Evolutionary conservation across 2,888 invertebrate species (phyloP).

Genomic region (Dryobota labecula): DNA sequence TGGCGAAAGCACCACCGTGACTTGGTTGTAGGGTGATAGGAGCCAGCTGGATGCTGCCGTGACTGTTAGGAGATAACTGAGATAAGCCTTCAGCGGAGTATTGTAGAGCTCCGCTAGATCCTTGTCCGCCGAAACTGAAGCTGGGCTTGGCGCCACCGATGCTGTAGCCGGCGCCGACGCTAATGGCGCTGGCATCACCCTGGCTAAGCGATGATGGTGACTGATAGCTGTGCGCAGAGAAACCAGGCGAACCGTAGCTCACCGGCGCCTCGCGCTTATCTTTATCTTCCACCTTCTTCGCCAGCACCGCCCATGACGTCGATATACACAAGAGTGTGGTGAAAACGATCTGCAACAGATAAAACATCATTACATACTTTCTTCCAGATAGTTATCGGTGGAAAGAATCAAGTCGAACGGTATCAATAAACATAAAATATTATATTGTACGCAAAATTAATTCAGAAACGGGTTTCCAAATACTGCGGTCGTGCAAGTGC

Average conservation of each 20-base stretch:
- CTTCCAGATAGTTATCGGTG: slow-evolving; percentile 49
- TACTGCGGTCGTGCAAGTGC: slow-evolving; percentile 69
- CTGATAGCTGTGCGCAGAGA: slow-evolving; percentile 72
- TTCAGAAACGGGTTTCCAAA: slow-evolving; percentile 78
- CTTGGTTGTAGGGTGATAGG: slow-evolving; percentile 82
- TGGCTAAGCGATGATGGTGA: slow-evolving; percentile 73
- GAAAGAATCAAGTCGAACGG: slow-evolving; percentile 50
- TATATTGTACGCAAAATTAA: slow-evolving; percentile 71
- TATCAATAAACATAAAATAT: slow-evolving; percentile 57
- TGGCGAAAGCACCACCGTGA: slow-evolving; percentile 76
- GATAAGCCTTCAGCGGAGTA: slow-evolving; percentile 71
- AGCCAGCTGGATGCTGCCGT: slow-evolving; percentile 80
- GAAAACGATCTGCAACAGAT: slow-evolving; percentile 82
- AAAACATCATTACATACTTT: slow-evolving; percentile 67
- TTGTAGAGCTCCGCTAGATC: slow-evolving; percentile 75
- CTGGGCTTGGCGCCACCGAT: slow-evolving; percentile 84
- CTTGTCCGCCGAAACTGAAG: slow-evolving; percentile 78
- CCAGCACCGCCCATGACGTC: slow-evolving; percentile 80
- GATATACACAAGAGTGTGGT: slow-evolving; percentile 82
- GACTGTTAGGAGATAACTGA: slow-evolving; percentile 76
- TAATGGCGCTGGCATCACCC: slow-evolving; percentile 84
- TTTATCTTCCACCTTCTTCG: slow-evolving; percentile 82
- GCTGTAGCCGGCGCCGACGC: slow-evolving; percentile 87
- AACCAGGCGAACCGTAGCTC: slow-evolving; percentile 74
- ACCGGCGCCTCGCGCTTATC: slow-evolving; percentile 84